Percentiles rank a stretch among this genome's conserved stretches.
Conservation (phyloP, 2,113 vertebrate species). For the Urocynchramus pylzowi region DNA sequence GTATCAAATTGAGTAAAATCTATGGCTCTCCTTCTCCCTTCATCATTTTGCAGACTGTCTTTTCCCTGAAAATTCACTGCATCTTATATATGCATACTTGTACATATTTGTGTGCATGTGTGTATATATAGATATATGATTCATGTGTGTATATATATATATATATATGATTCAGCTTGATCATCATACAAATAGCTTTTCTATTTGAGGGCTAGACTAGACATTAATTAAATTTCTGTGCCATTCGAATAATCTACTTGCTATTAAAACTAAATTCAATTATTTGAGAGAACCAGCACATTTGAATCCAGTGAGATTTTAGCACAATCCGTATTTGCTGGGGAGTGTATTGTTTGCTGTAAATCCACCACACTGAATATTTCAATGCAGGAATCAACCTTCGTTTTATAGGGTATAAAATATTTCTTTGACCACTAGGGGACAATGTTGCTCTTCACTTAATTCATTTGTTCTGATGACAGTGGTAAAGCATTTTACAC, state of each 20-base stretch:
- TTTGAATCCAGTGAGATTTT: not conserved
- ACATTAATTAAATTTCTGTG: not conserved
- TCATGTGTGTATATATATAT: not conserved
- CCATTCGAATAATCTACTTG: not conserved
- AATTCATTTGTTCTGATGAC: not conserved
- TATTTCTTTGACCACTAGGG: slow-evolving; percentile 52
- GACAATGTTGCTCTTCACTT: slow-evolving; percentile 70
- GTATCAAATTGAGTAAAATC: not conserved
- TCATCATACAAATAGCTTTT: not conserved
- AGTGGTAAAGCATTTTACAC: not conserved
- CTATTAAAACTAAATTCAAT: not conserved
- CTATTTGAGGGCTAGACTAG: not conserved
- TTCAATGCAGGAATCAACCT: not conserved
- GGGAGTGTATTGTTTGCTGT: not conserved
- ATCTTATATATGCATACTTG: not conserved
- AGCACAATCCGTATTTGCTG: not conserved
- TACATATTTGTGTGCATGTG: accelerated
- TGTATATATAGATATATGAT: too few species aligned
- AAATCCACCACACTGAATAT: not conserved
- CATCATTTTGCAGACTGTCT: not conserved
- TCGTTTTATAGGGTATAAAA: not conserved
- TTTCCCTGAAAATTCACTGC: not conserved
- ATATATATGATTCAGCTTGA: not conserved
- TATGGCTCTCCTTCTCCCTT: not conserved
- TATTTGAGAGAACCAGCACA: not conserved